Conservation (phyloP, 2,797 vertebrate genomes). For the Centropyge bicolor region DNA sequence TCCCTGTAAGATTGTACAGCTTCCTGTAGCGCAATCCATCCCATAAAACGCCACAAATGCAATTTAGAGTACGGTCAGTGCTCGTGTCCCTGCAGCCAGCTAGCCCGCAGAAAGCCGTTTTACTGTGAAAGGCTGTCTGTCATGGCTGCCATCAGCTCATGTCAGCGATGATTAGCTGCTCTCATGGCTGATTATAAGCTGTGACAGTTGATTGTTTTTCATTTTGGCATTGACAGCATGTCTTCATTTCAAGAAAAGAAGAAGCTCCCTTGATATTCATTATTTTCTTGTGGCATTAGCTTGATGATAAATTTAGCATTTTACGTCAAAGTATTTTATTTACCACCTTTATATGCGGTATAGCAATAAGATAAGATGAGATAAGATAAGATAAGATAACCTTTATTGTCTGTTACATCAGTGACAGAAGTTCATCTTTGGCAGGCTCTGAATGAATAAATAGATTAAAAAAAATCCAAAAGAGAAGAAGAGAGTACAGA, state of each 20-base stretch:
- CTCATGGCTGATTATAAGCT: not conserved
- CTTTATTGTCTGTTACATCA: too few relatives aligned
- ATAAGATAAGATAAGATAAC: too few relatives aligned
- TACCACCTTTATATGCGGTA: too few relatives aligned
- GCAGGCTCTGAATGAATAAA: too few relatives aligned
- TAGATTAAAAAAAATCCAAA: too few relatives aligned
- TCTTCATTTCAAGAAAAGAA: not conserved
- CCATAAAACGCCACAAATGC: not conserved
- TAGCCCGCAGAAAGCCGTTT: not conserved
- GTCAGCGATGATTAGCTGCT: too few relatives aligned
- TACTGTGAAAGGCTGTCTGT: constrained; percentile 11
- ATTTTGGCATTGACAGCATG: not conserved
- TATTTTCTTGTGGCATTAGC: too few relatives aligned
- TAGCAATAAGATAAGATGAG: too few relatives aligned
- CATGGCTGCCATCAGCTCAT: not conserved
- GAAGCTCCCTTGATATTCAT: not conserved
- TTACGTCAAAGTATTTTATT: too few relatives aligned
- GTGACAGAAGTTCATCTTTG: too few relatives aligned
- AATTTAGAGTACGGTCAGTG: not conserved
- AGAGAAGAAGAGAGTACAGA: too few relatives aligned
- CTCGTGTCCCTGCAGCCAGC: not conserved
- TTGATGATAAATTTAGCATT: too few relatives aligned
- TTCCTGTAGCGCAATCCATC: not conserved
- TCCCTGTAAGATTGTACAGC: not conserved
- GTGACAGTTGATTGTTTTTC: not conserved